Evolutionary conservation across 2,113 vertebrate genomes (phyloP).

Genomic region (Ciconia maguari): DNA sequence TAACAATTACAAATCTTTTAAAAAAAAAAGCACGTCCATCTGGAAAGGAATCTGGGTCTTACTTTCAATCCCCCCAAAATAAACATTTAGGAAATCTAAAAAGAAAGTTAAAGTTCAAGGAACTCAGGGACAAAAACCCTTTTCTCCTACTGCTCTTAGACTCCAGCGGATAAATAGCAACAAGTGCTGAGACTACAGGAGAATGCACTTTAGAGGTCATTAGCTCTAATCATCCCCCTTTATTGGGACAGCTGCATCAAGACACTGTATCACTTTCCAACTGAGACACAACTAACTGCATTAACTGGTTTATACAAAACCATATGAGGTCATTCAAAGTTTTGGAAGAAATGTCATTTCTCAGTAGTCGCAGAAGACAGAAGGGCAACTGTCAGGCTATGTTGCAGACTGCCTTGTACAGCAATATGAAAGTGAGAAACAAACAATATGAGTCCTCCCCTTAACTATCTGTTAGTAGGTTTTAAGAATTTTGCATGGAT

Average conservation of each 20-base stretch:
- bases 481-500: background rate
- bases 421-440: background rate
- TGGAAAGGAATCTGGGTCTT: background rate
- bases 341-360: background rate
- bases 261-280: background rate
- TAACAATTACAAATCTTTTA: background rate
- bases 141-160: background rate
- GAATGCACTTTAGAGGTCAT: background rate
- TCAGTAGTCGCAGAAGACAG: background rate
- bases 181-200: background rate
- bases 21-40: background rate
- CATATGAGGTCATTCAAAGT: background rate
- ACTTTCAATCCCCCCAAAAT: background rate
- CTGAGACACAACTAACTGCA: background rate
- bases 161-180: background rate
- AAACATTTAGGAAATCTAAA: background rate
- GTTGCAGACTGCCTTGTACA: background rate
- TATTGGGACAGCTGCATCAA: background rate
- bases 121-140: background rate
- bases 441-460: background rate
- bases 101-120: conserved; percentile 15
- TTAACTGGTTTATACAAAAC: background rate
- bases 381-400: background rate
- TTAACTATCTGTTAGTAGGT: background rate
- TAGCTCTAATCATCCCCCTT: background rate